Evolutionary conservation across 2,113 vertebrate genomes (phyloP).

Genomic region (Pipra filicauda): DNA sequence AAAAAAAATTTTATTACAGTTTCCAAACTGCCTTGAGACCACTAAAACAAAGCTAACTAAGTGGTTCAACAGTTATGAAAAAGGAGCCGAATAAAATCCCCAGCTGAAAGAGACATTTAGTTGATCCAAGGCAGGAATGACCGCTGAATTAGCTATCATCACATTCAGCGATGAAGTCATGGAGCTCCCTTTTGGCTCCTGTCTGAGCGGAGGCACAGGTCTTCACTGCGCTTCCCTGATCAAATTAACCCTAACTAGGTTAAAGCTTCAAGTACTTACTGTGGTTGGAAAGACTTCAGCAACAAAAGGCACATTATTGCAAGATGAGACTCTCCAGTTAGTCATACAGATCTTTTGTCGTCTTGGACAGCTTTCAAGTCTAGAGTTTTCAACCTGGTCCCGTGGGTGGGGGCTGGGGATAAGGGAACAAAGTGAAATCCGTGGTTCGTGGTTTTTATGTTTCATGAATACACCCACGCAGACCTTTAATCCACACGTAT

Average conservation of each 20-base stretch:
- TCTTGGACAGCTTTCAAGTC: conserved; percentile 21
- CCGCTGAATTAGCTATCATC: conserved; percentile 67
- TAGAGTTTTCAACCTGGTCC: conserved; percentile 52
- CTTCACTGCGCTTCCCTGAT: not conserved
- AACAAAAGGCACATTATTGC: conserved; percentile 55
- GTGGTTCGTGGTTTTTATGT: not conserved
- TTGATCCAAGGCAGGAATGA: conserved; percentile 63
- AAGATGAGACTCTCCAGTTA: not conserved
- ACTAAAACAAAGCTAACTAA: conserved; percentile 67
- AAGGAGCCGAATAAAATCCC: conserved; percentile 59
- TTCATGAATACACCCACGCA: conserved; percentile 37
- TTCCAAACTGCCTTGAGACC: conserved; percentile 68
- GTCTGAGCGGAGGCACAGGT: not conserved
- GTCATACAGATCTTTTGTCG: not conserved
- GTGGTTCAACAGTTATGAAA: conserved; percentile 70
- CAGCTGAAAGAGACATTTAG: conserved; percentile 73
- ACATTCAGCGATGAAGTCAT: conserved; percentile 46
- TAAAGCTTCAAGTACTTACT: not conserved
- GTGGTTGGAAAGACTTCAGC: conserved; percentile 13
- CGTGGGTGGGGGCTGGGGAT: not conserved
- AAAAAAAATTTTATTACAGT: conserved; percentile 68
- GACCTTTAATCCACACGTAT: conserved; percentile 41
- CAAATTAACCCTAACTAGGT: conserved; percentile 26
- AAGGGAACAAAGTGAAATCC: conserved; percentile 34
- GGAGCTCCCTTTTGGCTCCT: conserved; percentile 50